phyloP scores from a whole-genome alignment of 2,113 vertebrate species.

The Cryptomyrus ogoouensis region DNA sequence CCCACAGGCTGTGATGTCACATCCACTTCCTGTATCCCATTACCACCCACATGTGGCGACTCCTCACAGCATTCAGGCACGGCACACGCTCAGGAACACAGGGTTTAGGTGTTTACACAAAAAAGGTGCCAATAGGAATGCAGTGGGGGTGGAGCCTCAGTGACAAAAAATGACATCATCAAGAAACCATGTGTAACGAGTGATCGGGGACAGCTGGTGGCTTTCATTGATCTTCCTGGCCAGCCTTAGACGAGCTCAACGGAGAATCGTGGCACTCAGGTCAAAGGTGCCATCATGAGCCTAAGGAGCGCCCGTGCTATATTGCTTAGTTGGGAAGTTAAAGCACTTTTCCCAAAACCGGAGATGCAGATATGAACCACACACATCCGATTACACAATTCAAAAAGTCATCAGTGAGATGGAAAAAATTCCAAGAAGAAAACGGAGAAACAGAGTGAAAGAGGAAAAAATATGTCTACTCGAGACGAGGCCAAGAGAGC shows the following conservation, averaged over 20 bases:
- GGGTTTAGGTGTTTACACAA: not conserved
- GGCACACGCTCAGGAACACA: not conserved
- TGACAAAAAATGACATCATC: not conserved
- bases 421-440: not conserved
- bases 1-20: not conserved
- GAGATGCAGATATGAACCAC: not conserved
- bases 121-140: not conserved
- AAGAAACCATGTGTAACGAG: not conserved
- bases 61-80: not conserved
- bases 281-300: not conserved
- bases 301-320: fast-evolving
- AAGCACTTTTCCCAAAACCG: not conserved
- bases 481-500: not conserved
- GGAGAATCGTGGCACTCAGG: not conserved
- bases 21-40: slow-evolving; percentile 9
- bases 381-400: not conserved
- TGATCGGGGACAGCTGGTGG: not conserved
- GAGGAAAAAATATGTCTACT: not conserved
- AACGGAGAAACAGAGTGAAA: not conserved
- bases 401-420: not conserved
- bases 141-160: not conserved
- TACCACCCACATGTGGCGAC: not conserved
- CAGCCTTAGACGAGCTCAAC: not conserved
- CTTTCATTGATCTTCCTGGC: not conserved
- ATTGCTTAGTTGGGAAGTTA: not conserved